Evolutionary conservation across 1,140 invertebrate species (phyloP), one percentile per base, ranked within the genome.

Genomic region (Drosophila auraria): DNA sequence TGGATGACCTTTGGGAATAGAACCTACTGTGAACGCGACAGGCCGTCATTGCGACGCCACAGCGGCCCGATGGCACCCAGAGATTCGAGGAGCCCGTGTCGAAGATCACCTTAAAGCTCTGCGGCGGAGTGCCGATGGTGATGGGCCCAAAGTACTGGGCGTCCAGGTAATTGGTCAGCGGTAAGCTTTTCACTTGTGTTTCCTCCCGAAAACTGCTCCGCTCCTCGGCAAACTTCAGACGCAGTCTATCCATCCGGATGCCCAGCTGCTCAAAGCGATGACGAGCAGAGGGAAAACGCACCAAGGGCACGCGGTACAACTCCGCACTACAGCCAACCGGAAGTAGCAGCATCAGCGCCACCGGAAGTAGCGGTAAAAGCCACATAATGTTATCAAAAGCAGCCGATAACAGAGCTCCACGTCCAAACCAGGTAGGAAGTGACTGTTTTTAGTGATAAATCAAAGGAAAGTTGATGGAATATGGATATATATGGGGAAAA

Each of bases 41-140:
- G 69, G 98, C 99, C 83, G 99, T 96, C 90, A 99, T 98, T 25
- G 96, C 96, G 68, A 95, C 94, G 95, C 92, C 40, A 38, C 98
- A 99, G 87, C 97, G 96, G 93, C 98, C 98, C 1, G 98, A 99
- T 7, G 99, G 99, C 64, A 99, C 96, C 99, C 99, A 99, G 23
- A 99, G 94, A 93, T 99, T 99, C 9, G 98, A 99, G 3, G 98
- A 99, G 53, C 99, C 99, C 20, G 99, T 99, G 93, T 99, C 99
- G 94, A 99, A 99, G 59, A 99, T 96, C 57, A 99, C 98, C 81
- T 96, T 97, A 93, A 99, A 99, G 0, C 94, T 94, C 94, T 99
- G 99, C 47, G 97, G 95, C 23, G 99, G 99, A 36, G 95, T 97
- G 65, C 99, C 99, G 93, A 99, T 98, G 0, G 94, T 94, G 74